Evolutionary conservation across 2,888 invertebrate species (phyloP), one percentile per base, ranked within the genome.

Genomic region (Drosophila villosipedis): DNA sequence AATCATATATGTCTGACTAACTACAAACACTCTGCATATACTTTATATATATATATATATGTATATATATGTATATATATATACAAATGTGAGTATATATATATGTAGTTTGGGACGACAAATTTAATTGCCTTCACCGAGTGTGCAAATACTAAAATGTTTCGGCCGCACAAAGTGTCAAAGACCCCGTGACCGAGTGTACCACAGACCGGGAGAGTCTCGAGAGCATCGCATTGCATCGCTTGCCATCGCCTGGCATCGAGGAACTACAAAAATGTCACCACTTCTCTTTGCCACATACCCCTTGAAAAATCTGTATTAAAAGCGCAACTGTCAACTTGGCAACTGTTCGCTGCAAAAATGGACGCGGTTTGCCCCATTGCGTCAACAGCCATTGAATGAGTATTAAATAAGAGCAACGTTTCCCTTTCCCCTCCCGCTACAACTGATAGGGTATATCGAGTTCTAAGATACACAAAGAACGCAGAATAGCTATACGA

Each of bases 101-200:
- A 12, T 14, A 39, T 37, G 28, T 14, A 75, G 81, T 76, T 74
- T 66, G 59, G 73, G 66, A 69, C 78, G 28, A 67, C 77, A 76
- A 64, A 61, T 77, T 84, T 87, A 84, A 89, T 89, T 85, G 84
- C 89, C 72, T 57, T 58, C 50, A 52, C 49, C 66, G 58, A 66
- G 37, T 57, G 64, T 54, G 64, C 55, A 31, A 65, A 31, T 35
- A 52, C 68, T 25, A 25, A 28, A 37, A 53, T 66, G 43, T 33
- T 35, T 35, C 43, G n/a, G 41, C 33, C 49, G 61, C 59, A 33
- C 61, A 53, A 86, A 81, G 82, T 91, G 92, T 92, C 92, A 92
- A 92, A 92, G 92, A 92, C 92, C 92, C 91, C 89, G 82, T 92
- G 92, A 92, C 92, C 92, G 92, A 92, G 82, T 92, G 91, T 83